Percentiles rank a stretch among this genome's conserved stretches.
Conservation (phyloP, 2,113 vertebrate genomes). For the Theristicus caerulescens region DNA sequence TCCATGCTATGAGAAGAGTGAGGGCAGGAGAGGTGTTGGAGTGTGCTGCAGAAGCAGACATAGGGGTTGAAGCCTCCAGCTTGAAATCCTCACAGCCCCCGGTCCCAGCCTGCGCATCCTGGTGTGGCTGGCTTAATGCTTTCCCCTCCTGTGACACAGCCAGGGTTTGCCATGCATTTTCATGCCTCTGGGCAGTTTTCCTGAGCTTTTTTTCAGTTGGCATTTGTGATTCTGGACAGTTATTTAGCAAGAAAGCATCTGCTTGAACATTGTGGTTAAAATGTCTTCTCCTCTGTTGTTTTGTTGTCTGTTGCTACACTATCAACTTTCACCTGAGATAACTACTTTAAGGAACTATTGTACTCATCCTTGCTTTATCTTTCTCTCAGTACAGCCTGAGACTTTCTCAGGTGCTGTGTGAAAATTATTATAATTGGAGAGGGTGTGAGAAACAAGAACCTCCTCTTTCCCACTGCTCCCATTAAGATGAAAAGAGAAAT, state of each 20-base stretch:
- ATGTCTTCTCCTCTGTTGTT: background rate
- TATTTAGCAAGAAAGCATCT: background rate
- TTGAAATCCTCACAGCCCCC: background rate
- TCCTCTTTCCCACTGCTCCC: background rate
- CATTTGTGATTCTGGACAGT: background rate
- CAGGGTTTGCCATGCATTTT: background rate
- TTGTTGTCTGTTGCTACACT: background rate
- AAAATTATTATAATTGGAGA: background rate
- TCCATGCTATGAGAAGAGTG: background rate
- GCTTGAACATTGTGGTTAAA: background rate
- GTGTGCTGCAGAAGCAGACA: accelerated
- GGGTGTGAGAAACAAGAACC: background rate
- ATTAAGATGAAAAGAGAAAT: constrained; percentile 11
- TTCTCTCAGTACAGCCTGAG: background rate
- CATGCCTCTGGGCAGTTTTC: background rate
- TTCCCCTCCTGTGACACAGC: background rate
- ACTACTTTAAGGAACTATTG: background rate
- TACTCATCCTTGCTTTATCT: background rate
- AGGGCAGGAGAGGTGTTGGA: background rate
- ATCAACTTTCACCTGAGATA: background rate
- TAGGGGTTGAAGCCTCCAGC: accelerated
- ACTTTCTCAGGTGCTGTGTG: background rate
- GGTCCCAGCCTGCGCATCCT: background rate
- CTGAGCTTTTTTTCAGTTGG: background rate
- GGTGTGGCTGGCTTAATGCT: accelerated